Percentiles rank a stretch among this genome's conserved stretches.
Conservation (phyloP, 2,888 invertebrate genomes). For the Muscina levida region DNA sequence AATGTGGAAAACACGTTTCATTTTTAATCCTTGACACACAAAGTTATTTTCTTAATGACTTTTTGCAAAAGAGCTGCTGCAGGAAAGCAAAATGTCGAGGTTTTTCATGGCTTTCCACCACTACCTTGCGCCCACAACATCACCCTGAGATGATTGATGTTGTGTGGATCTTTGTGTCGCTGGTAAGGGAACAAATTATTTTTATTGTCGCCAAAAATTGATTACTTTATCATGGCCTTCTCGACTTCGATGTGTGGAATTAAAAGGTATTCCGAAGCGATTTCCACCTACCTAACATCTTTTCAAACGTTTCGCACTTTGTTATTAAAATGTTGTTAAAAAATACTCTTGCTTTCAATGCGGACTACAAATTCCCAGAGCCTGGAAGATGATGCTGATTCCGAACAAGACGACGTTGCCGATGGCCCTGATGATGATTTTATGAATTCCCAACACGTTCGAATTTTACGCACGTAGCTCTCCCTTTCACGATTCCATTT, state of each 20-base stretch:
- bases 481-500: conserved; percentile 56
- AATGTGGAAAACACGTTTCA: conserved; percentile 45
- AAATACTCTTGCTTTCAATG: conserved; percentile 48
- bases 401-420: conserved; percentile 17
- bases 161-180: conserved; percentile 19
- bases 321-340: conserved; percentile 46
- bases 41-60: conserved; percentile 60
- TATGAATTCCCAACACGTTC: conserved; percentile 55
- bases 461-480: conserved; percentile 57
- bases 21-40: conserved; percentile 52
- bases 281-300: conserved; percentile 8
- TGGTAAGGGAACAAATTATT: conserved; percentile 54
- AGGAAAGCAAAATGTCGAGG: conserved; percentile 16
- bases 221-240: conserved; percentile 59
- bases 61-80: conserved; percentile 16
- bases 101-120: conserved; percentile 35
- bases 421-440: conserved; percentile 33
- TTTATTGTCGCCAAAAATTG: conserved; percentile 57
- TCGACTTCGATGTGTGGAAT: conserved; percentile 44
- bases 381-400: not conserved
- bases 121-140: not conserved
- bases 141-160: conserved; percentile 56
- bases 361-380: not conserved
- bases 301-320: conserved; percentile 35
- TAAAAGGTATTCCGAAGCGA: not conserved